Evolutionary conservation across 2,888 invertebrate genomes (phyloP).

Genomic region (Phytoseiulus persimilis): DNA sequence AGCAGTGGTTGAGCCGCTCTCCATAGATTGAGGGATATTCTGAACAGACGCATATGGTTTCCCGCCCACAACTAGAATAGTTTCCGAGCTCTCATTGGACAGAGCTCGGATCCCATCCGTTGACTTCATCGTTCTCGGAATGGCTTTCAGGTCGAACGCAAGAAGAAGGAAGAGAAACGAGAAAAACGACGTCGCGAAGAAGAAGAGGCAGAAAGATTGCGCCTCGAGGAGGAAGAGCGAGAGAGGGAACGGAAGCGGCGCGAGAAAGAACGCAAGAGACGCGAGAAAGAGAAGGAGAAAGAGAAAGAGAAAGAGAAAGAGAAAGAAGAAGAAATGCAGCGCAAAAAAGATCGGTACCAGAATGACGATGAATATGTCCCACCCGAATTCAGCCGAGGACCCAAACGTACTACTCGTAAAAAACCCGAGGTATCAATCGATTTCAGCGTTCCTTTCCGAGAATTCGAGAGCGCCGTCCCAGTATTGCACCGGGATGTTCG

Average conservation of each 20-base stretch:
- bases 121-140: constrained; percentile 39
- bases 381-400: constrained; percentile 38
- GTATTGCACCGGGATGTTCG: no score
- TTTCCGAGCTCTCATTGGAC: no score
- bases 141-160: constrained; percentile 40
- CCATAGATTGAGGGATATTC: no score
- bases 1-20: neutral
- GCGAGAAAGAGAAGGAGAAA: constrained; percentile 23
- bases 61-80: no score
- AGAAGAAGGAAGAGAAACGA: constrained; percentile 39
- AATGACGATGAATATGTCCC: constrained; percentile 42
- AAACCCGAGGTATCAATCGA: constrained; percentile 35
- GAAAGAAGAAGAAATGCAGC: constrained; percentile 42
- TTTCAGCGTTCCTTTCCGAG: no score
- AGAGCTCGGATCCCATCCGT: neutral
- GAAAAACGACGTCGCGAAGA: constrained; percentile 38
- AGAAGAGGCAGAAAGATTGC: neutral
- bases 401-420: neutral
- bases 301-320: constrained; percentile 34
- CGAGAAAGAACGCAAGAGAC: constrained; percentile 9
- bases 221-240: constrained; percentile 32
- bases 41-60: no score
- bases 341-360: constrained; percentile 29
- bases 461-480: no score
- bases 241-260: constrained; percentile 11